Conservation (phyloP, 2,113 vertebrate genomes). For the Otolemur garnettii region DNA sequence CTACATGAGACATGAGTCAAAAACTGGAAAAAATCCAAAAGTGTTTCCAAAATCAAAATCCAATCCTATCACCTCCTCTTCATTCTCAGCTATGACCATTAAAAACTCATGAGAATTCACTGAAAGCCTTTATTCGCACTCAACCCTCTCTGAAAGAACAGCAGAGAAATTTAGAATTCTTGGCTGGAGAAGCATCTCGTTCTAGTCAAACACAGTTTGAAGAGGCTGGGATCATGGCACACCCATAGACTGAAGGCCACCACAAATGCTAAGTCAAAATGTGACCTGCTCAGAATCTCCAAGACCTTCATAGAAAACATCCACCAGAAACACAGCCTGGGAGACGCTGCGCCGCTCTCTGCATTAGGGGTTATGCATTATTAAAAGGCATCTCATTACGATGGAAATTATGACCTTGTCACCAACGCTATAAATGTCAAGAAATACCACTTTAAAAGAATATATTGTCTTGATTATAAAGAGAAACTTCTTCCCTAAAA, state of each 20-base stretch:
- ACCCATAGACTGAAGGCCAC: background rate
- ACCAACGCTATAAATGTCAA: constrained; percentile 87
- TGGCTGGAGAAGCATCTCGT: background rate
- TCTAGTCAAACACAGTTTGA: background rate
- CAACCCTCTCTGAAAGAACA: background rate
- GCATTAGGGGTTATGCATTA: constrained; percentile 65
- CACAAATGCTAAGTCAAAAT: background rate
- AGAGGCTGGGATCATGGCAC: background rate
- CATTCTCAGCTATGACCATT: constrained; percentile 35
- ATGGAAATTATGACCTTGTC: constrained; percentile 88
- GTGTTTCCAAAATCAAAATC: constrained; percentile 43
- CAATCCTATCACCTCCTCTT: constrained; percentile 1
- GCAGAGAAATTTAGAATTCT: background rate
- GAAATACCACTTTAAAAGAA: constrained; percentile 86
- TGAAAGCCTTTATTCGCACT: background rate
- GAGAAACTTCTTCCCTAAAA: constrained; percentile 65
- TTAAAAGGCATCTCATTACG: constrained; percentile 80
- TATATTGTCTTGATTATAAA: constrained; percentile 87
- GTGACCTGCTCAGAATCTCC: background rate
- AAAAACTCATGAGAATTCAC: background rate
- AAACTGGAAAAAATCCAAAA: background rate
- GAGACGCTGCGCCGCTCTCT: background rate
- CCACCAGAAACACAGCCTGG: accelerated
- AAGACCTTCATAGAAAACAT: background rate
- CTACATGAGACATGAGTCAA: background rate